Base-by-base conservation (phyloP, 2,888 invertebrate species). In the Drosophila paucipuncta region DNA sequence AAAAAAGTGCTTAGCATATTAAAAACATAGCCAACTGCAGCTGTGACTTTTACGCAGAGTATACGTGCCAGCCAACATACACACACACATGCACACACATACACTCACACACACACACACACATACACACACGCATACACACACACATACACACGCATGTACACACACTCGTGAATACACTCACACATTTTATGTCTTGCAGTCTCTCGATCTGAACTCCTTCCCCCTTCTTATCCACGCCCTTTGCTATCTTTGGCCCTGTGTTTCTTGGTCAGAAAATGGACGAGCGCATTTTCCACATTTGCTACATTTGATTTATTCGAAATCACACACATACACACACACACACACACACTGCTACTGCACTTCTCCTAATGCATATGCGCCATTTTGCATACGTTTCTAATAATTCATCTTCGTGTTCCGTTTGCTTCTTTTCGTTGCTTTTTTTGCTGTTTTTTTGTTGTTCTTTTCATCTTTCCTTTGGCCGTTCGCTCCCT, bases 361-460 rank as follows among this genome's bases (percentile, higher is more conserved):
- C 16, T 50, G 53, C 63, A 68, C 70, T 58, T 41, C 47, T 67
- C 47, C 82, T 76, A 76, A 83, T 83, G 86, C 86, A 83, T 83
- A 85, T 83, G 86, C 83, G 76, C 83, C 73, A 86, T 85, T 83
- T 86, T 83, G 83, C 83, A 83, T 83, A 83, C 86, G 78, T 83
- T 83, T 78, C 83, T 81, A 85, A 83, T 86, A 86, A 83, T 83
- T 83, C 84, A 83, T 86, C 82, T 75, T 71, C 73, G 68, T 81
- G 81, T 81, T 82, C 65, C 28, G 59, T 68, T 33, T 49, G 43
- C 50, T 66, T 49, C 39, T 53, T 62, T 53, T 18, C 28, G 28
- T 16, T 41, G 30, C 47, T 53, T 50, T 60, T 28, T 41, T 59
- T 33, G 22, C 22, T 49, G n/a, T 59, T 67, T 61, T 53, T 66